Evolutionary conservation across 2,113 vertebrate species (phyloP).

Genomic region (Lamprotornis superbus): DNA sequence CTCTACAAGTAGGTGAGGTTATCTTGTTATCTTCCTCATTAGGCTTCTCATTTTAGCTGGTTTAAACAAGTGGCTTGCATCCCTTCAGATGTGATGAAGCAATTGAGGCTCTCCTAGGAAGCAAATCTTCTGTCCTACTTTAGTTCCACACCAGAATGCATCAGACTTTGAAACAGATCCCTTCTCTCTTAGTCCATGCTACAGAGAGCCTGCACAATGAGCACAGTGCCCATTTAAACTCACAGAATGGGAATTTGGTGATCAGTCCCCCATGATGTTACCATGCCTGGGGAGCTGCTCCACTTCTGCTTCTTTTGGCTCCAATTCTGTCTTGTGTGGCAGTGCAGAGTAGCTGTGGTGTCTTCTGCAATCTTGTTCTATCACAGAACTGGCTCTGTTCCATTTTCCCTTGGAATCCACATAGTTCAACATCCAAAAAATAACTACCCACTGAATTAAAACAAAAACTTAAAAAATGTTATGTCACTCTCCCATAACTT

Average conservation of each 20-base stretch:
- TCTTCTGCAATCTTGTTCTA: neutral
- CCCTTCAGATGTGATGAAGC: neutral
- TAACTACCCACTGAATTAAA: neutral
- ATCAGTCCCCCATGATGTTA: neutral
- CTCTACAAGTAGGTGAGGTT: neutral
- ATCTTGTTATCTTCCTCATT: neutral
- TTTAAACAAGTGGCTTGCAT: neutral
- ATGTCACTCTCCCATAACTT: neutral
- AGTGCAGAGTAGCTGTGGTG: neutral
- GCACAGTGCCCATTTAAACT: neutral
- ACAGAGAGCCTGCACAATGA: neutral
- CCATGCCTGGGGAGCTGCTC: neutral
- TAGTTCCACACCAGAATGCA: neutral
- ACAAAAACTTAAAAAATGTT: neutral
- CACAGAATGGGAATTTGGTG: neutral
- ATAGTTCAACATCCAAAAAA: neutral
- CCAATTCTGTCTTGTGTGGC: neutral
- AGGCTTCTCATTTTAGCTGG: neutral
- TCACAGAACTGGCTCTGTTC: accelerated
- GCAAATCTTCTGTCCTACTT: neutral
- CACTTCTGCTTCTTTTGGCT: neutral
- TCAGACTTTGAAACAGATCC: neutral
- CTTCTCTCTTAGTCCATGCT: neutral
- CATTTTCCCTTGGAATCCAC: neutral
- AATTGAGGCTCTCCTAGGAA: neutral